Percentiles rank a stretch among this genome's conserved stretches.
Conservation (phyloP, 2,888 invertebrate species). For the Silvanus unidentatus region DNA sequence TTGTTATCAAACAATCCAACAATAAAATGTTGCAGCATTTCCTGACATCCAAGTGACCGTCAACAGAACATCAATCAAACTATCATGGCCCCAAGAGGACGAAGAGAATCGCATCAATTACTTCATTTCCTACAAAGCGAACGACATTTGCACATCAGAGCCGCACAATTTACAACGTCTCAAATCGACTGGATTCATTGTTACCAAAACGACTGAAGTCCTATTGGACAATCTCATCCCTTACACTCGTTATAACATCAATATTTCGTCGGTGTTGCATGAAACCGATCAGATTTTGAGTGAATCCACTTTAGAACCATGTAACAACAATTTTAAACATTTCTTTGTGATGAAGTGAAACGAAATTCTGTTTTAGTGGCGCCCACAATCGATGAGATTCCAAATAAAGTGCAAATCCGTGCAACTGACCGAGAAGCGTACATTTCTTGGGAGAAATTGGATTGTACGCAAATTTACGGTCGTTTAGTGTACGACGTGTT, state of each 20-base stretch:
- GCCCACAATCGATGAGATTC: slow-evolving; percentile 33
- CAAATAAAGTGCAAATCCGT: slow-evolving; percentile 29
- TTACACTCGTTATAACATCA: slow-evolving; percentile 36
- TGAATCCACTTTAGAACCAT: slow-evolving; percentile 33
- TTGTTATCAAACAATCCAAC: slow-evolving; percentile 3
- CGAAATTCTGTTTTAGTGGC: slow-evolving; percentile 26
- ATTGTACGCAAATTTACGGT: slow-evolving; percentile 32
- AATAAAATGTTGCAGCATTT: slow-evolving; percentile 30
- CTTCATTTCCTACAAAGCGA: slow-evolving; percentile 32
- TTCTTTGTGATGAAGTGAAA: too few species aligned
- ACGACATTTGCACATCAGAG: slow-evolving; percentile 29
- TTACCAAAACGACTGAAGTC: slow-evolving; percentile 31
- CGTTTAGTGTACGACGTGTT: slow-evolving; percentile 30
- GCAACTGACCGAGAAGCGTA: slow-evolving; percentile 26
- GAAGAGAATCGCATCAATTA: slow-evolving; percentile 28
- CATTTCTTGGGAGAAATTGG: slow-evolving; percentile 34
- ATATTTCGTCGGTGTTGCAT: slow-evolving; percentile 34
- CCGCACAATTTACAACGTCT: slow-evolving; percentile 24
- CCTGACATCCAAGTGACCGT: slow-evolving; percentile 21
- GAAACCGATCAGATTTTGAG: slow-evolving; percentile 24
- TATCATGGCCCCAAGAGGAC: slow-evolving; percentile 32
- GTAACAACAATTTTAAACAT: slow-evolving; percentile 20
- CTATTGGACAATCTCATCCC: slow-evolving; percentile 33
- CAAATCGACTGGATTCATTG: slow-evolving; percentile 37
- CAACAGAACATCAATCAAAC: slow-evolving; percentile 27